phyloP scores from a whole-genome alignment of 2,113 vertebrate species.

The Balaeniceps rex region DNA sequence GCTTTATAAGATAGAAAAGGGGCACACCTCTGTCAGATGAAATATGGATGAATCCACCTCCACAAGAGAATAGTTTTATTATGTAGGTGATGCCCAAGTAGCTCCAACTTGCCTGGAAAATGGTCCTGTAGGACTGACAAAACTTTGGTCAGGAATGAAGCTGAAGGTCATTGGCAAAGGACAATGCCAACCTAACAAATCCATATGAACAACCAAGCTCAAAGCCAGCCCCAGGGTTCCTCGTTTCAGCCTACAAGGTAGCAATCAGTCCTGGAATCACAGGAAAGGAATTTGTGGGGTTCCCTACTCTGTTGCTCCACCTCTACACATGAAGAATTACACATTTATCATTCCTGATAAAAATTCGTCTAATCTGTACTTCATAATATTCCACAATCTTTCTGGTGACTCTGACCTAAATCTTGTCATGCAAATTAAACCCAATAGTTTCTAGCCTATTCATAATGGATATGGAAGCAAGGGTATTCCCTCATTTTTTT shows the following conservation, averaged over 20 bases:
- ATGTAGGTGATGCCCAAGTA: neutral
- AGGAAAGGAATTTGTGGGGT: neutral
- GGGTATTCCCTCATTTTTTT: neutral
- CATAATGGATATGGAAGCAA: neutral
- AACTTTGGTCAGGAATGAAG: neutral
- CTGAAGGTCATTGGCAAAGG: neutral
- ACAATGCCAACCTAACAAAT: neutral
- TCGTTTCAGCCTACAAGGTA: neutral
- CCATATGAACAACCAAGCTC: neutral
- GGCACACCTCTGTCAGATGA: neutral
- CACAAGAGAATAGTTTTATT: neutral
- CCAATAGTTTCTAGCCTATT: neutral
- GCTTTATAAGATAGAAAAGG: neutral
- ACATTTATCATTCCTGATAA: neutral
- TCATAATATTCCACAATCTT: neutral
- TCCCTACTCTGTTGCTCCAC: neutral
- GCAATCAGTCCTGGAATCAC: fast-evolving
- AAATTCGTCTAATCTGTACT: neutral
- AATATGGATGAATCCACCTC: neutral
- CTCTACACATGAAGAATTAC: neutral
- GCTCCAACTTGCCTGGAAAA: neutral
- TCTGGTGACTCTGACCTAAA: neutral
- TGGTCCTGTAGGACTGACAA: neutral
- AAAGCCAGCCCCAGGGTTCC: neutral
- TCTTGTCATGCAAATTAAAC: neutral